phyloP scores from a whole-genome alignment of 2,888 invertebrate genomes.

The Drosophila melanocephala region DNA sequence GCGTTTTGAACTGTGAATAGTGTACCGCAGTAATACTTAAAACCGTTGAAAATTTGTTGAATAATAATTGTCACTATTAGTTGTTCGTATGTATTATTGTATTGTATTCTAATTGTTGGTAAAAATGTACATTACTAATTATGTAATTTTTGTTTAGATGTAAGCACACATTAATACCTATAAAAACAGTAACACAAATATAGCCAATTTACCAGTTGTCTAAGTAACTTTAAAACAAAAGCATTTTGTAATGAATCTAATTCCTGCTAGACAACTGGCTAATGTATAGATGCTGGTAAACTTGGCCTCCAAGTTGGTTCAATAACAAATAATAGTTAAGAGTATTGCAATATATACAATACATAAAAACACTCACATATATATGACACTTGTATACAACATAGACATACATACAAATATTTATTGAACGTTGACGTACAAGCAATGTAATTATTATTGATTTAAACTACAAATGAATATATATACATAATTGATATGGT shows the following conservation, averaged over 20 bases:
- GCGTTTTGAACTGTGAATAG: constrained; percentile 36
- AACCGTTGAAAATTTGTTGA: constrained; percentile 48
- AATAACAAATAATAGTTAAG: constrained; percentile 20
- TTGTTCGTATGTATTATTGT: constrained; percentile 53
- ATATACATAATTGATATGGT: constrained; percentile 36
- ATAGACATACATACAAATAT: constrained; percentile 66
- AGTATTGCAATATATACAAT: constrained; percentile 22
- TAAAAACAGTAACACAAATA: constrained; percentile 27
- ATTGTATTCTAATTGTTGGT: constrained; percentile 62
- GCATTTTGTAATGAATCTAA: constrained; percentile 45
- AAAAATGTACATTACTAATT: constrained; percentile 61
- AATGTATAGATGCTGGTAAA: constrained; percentile 16
- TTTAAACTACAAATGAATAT: constrained; percentile 59
- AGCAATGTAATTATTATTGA: constrained; percentile 66
- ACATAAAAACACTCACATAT: constrained; percentile 28
- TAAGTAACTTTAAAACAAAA: constrained; percentile 27
- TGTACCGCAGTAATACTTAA: constrained; percentile 47
- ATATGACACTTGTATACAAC: constrained; percentile 49
- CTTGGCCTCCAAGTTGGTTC: constrained; percentile 12
- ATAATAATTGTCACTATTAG: constrained; percentile 56
- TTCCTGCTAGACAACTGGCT: constrained; percentile 13
- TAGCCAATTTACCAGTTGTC: constrained; percentile 50
- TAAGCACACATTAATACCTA: constrained; percentile 34
- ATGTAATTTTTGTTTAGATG: constrained; percentile 50
- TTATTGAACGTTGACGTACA: constrained; percentile 81